Evolutionary conservation across 1,140 invertebrate species (phyloP).

Genomic region (Ceratosolen solmsi): DNA sequence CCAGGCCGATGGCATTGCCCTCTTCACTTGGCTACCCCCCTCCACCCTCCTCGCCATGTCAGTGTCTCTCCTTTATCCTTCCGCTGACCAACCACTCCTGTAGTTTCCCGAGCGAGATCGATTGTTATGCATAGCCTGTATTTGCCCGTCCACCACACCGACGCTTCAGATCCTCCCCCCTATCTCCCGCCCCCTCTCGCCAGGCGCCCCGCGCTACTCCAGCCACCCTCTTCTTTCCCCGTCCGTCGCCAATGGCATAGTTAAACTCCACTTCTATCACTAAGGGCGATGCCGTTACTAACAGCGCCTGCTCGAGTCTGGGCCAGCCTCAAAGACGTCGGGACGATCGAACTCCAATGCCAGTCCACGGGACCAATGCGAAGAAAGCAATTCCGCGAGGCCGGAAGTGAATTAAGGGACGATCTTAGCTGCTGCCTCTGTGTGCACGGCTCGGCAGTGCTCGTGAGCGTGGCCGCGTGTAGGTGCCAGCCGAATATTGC

Average conservation of each 20-base stretch:
- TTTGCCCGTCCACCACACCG: slow-evolving; percentile 63
- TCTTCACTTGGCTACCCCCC: slow-evolving; percentile 14
- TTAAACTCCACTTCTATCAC: slow-evolving; percentile 35
- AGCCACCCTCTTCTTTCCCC: not conserved
- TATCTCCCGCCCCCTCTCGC: slow-evolving; percentile 50
- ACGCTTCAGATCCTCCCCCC: not conserved
- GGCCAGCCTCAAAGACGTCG: slow-evolving; percentile 21
- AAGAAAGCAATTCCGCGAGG: slow-evolving; percentile 55
- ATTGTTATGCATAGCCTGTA: slow-evolving; percentile 76
- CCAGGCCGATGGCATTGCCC: slow-evolving; percentile 44
- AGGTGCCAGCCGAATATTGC: not conserved
- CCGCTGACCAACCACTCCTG: slow-evolving; percentile 52
- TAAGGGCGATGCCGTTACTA: not conserved
- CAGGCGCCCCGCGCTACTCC: not conserved
- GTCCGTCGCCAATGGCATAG: slow-evolving; percentile 34
- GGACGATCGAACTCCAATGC: not conserved
- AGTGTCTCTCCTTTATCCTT: slow-evolving; percentile 42
- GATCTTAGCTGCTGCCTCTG: not conserved
- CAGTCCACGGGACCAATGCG: slow-evolving; percentile 39
- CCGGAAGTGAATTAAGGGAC: slow-evolving; percentile 46
- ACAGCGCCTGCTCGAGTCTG: not conserved
- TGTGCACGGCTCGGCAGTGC: not conserved
- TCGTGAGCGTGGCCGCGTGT: not conserved
- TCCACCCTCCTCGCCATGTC: not conserved
- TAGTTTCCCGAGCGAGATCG: slow-evolving; percentile 69